phyloP scores from a whole-genome alignment of 2,113 vertebrate genomes.

The Sinocyclocheilus maitianheensis region DNA sequence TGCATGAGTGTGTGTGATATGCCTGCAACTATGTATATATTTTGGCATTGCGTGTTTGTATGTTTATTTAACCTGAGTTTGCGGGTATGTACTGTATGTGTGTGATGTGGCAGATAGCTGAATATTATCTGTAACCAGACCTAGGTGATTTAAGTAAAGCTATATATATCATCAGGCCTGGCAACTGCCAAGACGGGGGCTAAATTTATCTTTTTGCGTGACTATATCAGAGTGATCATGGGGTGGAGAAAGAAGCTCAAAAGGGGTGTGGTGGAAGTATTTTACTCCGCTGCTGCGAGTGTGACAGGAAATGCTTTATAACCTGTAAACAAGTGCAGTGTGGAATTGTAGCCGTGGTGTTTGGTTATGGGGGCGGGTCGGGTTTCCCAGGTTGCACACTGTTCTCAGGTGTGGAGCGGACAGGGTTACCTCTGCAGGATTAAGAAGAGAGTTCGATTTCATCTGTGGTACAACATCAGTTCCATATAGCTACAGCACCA shows the following conservation, averaged over 20 bases:
- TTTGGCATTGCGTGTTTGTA: slow-evolving; percentile 47
- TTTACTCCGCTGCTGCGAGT: slow-evolving; percentile 55
- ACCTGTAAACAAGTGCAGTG: slow-evolving; percentile 60
- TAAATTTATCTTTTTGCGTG: slow-evolving; percentile 62
- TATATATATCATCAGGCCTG: slow-evolving; percentile 74
- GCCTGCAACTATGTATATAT: slow-evolving; percentile 45
- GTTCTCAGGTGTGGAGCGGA: slow-evolving; percentile 15
- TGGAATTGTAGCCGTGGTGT: slow-evolving; percentile 42
- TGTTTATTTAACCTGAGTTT: slow-evolving; percentile 41
- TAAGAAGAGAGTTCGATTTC: slow-evolving; percentile 8
- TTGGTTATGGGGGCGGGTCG: not conserved
- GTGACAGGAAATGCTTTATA: slow-evolving; percentile 63
- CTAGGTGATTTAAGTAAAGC: slow-evolving; percentile 74
- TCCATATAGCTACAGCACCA: not conserved
- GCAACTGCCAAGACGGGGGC: slow-evolving; percentile 69
- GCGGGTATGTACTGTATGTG: slow-evolving; percentile 42
- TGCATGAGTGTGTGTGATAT: slow-evolving; percentile 18
- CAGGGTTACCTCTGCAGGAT: slow-evolving; percentile 9
- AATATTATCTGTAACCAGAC: slow-evolving; percentile 67
- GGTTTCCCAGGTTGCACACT: not conserved
- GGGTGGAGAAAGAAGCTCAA: slow-evolving; percentile 59
- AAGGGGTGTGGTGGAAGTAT: slow-evolving; percentile 57
- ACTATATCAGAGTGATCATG: slow-evolving; percentile 62
- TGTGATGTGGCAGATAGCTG: slow-evolving; percentile 42
- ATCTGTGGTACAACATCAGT: not conserved